A percentile compares a stretch with the other conserved stretches of the same genome.
phyloP scores from a whole-genome alignment of 2,888 invertebrate genomes.

The Spilosoma lubricipeda region DNA sequence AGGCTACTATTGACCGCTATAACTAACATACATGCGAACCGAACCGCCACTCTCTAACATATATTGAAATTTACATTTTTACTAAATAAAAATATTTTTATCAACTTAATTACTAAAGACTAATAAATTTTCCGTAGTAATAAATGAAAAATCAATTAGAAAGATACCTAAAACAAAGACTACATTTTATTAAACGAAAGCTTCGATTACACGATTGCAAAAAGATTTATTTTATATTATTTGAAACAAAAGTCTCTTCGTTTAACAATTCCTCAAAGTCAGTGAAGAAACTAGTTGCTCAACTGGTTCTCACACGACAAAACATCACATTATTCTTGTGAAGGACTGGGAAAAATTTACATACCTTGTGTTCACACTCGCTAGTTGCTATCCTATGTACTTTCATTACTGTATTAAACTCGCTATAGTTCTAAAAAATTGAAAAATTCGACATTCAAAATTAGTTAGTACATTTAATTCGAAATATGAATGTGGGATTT shows the following conservation, averaged over 20 bases:
- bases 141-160: background rate
- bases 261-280: slow-evolving; percentile 7
- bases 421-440: background rate
- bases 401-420: background rate
- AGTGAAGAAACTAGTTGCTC: slow-evolving; percentile 6
- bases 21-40: too few relatives aligned
- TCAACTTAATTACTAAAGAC: too few relatives aligned
- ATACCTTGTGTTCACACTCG: slow-evolving; percentile 10
- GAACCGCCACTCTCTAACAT: too few relatives aligned
- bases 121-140: background rate
- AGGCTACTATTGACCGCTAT: too few relatives aligned
- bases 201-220: background rate
- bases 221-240: background rate
- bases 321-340: slow-evolving; percentile 8
- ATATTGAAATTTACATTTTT: background rate
- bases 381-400: background rate
- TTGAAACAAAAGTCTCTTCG: slow-evolving; percentile 6
- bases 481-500: slow-evolving; percentile 35
- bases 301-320: slow-evolving; percentile 11
- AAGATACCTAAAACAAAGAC: background rate
- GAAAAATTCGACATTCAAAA: too few relatives aligned
- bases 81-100: background rate
- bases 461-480: slow-evolving; percentile 34
- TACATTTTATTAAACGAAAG: background rate
- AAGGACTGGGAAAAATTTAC: slow-evolving; percentile 10